Percentiles rank a stretch among this genome's conserved stretches.
phyloP scores from a whole-genome alignment of 2,113 vertebrate species.

The Mystacornis crossleyi region DNA sequence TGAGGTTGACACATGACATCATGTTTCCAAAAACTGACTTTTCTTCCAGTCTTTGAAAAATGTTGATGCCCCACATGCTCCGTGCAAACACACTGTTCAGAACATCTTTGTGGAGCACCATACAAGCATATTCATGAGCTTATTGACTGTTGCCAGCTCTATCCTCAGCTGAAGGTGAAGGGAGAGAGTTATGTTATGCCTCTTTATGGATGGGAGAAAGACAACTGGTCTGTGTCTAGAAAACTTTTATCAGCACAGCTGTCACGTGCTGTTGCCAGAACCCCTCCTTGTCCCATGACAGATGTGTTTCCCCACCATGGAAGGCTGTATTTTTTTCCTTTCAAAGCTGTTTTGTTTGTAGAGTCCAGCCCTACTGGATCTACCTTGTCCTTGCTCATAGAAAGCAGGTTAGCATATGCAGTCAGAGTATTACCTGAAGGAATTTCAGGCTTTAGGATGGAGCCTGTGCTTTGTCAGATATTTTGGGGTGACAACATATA shows the following conservation, averaged over 20 bases:
- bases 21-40: background rate
- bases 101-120: background rate
- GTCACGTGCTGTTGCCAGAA: background rate
- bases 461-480: background rate
- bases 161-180: background rate
- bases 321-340: background rate
- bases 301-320: background rate
- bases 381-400: background rate
- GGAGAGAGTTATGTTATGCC: background rate
- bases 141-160: background rate
- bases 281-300: rapidly evolving
- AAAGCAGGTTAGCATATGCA: background rate
- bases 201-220: background rate
- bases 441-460: background rate
- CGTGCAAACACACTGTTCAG: rapidly evolving
- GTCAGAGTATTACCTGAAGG: background rate
- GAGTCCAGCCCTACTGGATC: background rate
- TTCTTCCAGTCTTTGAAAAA: background rate
- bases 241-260: background rate
- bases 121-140: rapidly evolving
- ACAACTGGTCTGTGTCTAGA: background rate
- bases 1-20: background rate
- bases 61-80: rapidly evolving
- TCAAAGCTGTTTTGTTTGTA: background rate
- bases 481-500: background rate